These are phyloP conservation scores for Otolemur crassicaudatus DNA, from an alignment of 2,797 vertebrate genomes.

Conservation along the genomic window DNA sequence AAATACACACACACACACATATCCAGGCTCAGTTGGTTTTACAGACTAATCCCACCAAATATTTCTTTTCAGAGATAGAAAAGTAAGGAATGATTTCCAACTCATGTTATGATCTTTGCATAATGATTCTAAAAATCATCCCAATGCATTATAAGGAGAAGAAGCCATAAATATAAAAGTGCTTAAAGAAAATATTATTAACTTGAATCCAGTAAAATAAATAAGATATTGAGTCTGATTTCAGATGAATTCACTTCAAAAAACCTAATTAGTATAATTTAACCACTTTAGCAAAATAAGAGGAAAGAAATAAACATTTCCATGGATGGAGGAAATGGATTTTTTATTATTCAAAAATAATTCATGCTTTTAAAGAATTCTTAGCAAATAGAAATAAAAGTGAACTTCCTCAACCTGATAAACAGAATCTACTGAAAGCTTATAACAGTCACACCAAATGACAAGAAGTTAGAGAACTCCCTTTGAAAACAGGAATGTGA, in stretches of 20 bases:
- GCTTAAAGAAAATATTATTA: conserved; percentile 44
- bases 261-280: conserved; percentile 30
- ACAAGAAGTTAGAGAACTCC: not conserved
- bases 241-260: conserved; percentile 17
- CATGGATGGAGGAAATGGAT: not conserved
- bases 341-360: conserved; percentile 34
- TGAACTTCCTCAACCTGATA: conserved; percentile 11
- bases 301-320: conserved; percentile 1
- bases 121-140: conserved; percentile 7
- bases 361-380: conserved; percentile 49
- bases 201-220: conserved; percentile 39
- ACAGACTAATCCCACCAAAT: conserved; percentile 15
- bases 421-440: conserved; percentile 24
- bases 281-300: not conserved
- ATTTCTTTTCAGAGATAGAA: not conserved
- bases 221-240: not conserved
- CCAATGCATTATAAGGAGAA: not conserved
- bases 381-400: conserved; percentile 51
- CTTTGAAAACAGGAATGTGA: not conserved
- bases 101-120: conserved; percentile 24
- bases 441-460: not conserved
- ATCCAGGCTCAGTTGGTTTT: not conserved
- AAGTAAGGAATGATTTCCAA: not conserved
- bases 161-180: not conserved
- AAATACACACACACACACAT: not conserved